phyloP scores from a whole-genome alignment of 2,888 invertebrate genomes.

The Octonoba sinensis region DNA sequence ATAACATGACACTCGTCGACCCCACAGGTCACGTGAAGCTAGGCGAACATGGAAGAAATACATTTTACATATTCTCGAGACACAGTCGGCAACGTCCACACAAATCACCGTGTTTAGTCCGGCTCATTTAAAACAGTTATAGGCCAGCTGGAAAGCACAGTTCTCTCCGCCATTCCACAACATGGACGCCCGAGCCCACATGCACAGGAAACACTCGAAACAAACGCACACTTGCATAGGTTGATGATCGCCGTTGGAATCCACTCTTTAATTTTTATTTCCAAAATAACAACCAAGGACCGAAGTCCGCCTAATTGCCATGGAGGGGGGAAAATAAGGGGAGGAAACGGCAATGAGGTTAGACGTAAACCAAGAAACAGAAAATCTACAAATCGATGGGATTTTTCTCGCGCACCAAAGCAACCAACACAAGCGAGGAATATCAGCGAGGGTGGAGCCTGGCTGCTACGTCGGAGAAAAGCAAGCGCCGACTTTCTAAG shows the following conservation, averaged over 20 bases:
- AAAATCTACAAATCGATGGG: constrained; percentile 50
- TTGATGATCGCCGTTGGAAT: constrained; percentile 9
- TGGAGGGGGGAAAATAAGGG: constrained; percentile 13
- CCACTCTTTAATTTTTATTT: constrained; percentile 17
- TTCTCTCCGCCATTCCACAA: constrained; percentile 52
- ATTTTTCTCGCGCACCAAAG: constrained; percentile 37
- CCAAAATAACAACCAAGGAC: constrained; percentile 9
- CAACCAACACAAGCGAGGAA: constrained; percentile 58
- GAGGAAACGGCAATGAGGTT: constrained; percentile 11
- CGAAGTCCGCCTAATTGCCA: constrained; percentile 32
- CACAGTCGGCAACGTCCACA: constrained; percentile 9
- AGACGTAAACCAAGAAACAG: constrained; percentile 50
- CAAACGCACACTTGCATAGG: constrained; percentile 40
- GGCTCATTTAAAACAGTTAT: constrained; percentile 42
- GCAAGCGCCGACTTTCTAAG: constrained; percentile 37
- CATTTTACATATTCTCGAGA: constrained; percentile 37
- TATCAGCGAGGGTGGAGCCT: constrained; percentile 58
- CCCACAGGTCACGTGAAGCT: constrained; percentile 22
- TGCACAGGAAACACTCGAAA: constrained; percentile 51
- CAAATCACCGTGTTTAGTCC: constrained; percentile 30
- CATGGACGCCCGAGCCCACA: constrained; percentile 61
- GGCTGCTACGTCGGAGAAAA: constrained; percentile 50
- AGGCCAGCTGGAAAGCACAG: constrained; percentile 41
- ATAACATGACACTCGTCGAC: constrained; percentile 30
- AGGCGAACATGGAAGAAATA: constrained; percentile 20